Percentiles rank a stretch among this genome's conserved stretches.
Conservation (phyloP, 2,113 vertebrate species). For the Limanda limanda region DNA sequence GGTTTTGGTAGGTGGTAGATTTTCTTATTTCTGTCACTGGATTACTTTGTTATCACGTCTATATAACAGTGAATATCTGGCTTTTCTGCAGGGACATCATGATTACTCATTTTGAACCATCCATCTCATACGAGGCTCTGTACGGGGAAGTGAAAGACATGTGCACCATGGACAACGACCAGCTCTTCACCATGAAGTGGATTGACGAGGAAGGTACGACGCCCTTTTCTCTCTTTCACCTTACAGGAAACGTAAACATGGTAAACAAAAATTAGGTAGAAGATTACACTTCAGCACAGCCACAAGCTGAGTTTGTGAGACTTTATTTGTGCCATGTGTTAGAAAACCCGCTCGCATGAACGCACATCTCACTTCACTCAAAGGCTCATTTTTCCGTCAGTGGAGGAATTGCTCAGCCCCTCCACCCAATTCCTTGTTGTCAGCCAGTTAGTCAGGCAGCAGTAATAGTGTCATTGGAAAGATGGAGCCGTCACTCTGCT, state of each 20-base stretch:
- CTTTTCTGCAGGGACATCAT: constrained; percentile 91
- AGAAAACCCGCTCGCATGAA: neutral
- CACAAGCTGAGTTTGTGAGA: neutral
- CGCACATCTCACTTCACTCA: neutral
- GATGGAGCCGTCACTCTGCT: constrained; percentile 53
- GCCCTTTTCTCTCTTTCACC: neutral
- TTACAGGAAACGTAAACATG: neutral
- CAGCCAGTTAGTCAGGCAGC: constrained; percentile 49
- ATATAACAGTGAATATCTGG: constrained; percentile 49
- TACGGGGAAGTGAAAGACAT: constrained; percentile 95
- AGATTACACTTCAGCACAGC: too few relatives aligned
- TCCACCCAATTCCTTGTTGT: constrained; percentile 25
- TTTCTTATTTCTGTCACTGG: neutral
- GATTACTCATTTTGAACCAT: constrained; percentile 99
- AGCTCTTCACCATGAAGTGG: constrained; percentile 99
- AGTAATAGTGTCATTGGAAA: constrained; percentile 56
- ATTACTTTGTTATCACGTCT: neutral
- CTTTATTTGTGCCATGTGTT: neutral
- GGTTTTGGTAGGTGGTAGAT: neutral
- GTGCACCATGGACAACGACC: constrained; percentile 97
- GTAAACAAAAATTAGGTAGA: neutral
- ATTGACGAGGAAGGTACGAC: constrained; percentile 96
- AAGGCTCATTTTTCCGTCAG: neutral
- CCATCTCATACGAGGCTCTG: constrained; percentile 94
- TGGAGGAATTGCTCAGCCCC: constrained; percentile 58